These are phyloP conservation scores for Denticeps clupeoides DNA, from an alignment of 2,797 vertebrate species.

Conservation along the genomic window DNA sequence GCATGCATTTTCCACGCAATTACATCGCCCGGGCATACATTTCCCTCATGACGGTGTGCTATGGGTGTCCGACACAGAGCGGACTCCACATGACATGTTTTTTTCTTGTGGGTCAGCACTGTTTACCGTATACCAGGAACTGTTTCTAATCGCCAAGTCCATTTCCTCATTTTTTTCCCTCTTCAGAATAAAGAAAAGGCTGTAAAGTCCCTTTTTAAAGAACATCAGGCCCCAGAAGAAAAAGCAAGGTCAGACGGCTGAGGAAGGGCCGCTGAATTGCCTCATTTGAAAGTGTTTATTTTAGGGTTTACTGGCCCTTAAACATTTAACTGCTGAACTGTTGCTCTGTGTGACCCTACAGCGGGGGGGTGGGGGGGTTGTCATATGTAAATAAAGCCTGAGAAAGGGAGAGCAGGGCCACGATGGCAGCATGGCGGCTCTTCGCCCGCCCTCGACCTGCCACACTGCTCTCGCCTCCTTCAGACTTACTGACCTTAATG, in stretches of 20 bases:
- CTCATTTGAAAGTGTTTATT: constrained; percentile 22
- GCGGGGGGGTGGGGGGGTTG: constrained; percentile 13
- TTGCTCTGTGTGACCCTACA: constrained; percentile 11
- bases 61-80: not conserved
- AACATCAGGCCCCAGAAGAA: not conserved
- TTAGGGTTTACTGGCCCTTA: constrained; percentile 20
- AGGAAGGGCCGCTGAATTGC: not conserved
- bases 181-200: not conserved
- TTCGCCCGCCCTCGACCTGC: too few species aligned
- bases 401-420: constrained; percentile 5
- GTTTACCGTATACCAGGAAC: too few species aligned
- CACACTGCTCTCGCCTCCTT: too few species aligned
- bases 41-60: constrained; percentile 31
- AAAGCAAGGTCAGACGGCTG: not conserved
- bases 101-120: constrained; percentile 1
- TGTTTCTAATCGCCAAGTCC: too few species aligned
- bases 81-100: too few species aligned
- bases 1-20: constrained; percentile 64
- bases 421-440: too few species aligned
- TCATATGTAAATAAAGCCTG: constrained; percentile 19
- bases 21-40: constrained; percentile 51
- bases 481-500: too few species aligned
- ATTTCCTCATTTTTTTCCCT: too few species aligned
- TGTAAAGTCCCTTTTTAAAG: not conserved
- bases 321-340: constrained; percentile 22